phyloP scores from a whole-genome alignment of 2,888 invertebrate genomes.

The Platerodrilus igneus region DNA sequence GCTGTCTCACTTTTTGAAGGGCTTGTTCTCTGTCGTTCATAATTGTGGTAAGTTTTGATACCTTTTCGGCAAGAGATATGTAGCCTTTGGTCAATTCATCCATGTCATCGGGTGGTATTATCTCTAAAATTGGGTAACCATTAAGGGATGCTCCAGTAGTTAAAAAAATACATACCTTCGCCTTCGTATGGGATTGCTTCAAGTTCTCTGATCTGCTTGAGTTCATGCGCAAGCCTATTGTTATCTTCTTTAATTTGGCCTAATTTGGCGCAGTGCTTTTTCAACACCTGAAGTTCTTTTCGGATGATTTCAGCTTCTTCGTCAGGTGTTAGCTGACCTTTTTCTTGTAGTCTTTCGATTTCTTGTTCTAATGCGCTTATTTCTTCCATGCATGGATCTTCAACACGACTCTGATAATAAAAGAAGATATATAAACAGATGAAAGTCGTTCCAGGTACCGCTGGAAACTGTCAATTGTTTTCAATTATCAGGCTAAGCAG shows the following conservation, averaged over 20 bases:
- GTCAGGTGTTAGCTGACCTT: slow-evolving; percentile 32
- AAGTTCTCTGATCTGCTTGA: slow-evolving; percentile 10
- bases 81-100: slow-evolving; percentile 3
- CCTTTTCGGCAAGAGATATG: slow-evolving; percentile 6
- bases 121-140: slow-evolving; percentile 4
- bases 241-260: slow-evolving; percentile 41
- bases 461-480: no score
- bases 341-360: slow-evolving; percentile 33
- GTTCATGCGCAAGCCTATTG: slow-evolving; percentile 30
- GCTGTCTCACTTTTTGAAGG: slow-evolving; percentile 30
- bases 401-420: slow-evolving; percentile 12
- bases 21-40: slow-evolving; percentile 36
- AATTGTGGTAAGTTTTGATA: slow-evolving; percentile 17
- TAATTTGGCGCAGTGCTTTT: slow-evolving; percentile 41
- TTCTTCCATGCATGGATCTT: slow-evolving; percentile 29
- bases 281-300: slow-evolving; percentile 40
- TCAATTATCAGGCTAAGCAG: no score
- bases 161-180: no score
- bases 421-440: no score
- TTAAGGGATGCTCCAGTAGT: no score
- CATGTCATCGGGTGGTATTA: slow-evolving; percentile 5
- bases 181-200: slow-evolving; percentile 5
- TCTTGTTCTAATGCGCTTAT: slow-evolving; percentile 36
- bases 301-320: slow-evolving; percentile 38
- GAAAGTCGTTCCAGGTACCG: no score